Evolutionary conservation across 1,140 invertebrate species (phyloP).

Genomic region (Idris sp.): DNA sequence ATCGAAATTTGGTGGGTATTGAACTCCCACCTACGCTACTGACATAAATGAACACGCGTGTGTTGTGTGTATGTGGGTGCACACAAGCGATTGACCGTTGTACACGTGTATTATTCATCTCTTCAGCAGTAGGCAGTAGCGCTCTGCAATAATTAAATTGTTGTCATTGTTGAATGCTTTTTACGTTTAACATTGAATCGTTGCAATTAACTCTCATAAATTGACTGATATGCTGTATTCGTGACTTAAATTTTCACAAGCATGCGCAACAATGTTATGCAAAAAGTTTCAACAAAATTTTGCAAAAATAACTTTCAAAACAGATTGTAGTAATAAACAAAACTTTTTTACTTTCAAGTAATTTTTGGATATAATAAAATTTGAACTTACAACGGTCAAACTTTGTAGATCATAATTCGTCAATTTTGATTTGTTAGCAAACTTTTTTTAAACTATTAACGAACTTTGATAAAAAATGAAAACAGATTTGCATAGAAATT

Average conservation of each 20-base stretch:
- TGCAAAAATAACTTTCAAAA: too few relatives aligned
- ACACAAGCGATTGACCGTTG: constrained; percentile 4
- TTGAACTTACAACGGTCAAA: too few relatives aligned
- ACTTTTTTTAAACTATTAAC: too few relatives aligned
- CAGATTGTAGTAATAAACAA: background rate
- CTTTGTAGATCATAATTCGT: too few relatives aligned
- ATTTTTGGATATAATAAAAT: too few relatives aligned
- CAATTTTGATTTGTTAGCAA: too few relatives aligned
- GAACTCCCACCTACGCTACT: constrained; percentile 48
- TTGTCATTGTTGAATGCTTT: constrained; percentile 51
- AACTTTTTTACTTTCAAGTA: background rate
- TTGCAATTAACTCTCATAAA: constrained; percentile 34
- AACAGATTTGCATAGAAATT: too few relatives aligned
- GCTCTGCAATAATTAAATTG: constrained; percentile 45
- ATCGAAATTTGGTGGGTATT: constrained; percentile 31
- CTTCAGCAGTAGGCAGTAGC: constrained; percentile 27
- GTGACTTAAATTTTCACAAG: background rate
- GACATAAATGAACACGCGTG: constrained; percentile 21
- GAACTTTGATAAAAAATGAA: too few relatives aligned
- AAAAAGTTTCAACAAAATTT: constrained; percentile 17
- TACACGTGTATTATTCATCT: constrained; percentile 40
- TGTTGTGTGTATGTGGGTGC: constrained; percentile 1
- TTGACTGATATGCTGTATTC: constrained; percentile 24
- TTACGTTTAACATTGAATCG: constrained; percentile 42
- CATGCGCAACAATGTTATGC: constrained; percentile 3